Percentiles rank a stretch among this genome's conserved stretches.
phyloP scores from a whole-genome alignment of 2,797 vertebrate genomes.

The Chiropotes sagulatus region DNA sequence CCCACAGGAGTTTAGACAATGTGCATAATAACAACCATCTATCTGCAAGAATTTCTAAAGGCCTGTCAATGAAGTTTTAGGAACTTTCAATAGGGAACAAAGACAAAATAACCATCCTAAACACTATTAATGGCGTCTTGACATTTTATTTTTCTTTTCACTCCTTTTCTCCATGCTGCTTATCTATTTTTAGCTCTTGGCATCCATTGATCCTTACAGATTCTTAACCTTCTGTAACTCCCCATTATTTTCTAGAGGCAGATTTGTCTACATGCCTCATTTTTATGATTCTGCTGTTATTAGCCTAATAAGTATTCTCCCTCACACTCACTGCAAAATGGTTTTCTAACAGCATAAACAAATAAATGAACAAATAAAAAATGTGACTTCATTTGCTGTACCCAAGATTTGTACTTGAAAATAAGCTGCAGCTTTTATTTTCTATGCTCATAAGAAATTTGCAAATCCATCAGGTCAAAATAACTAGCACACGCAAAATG shows the following conservation, averaged over 20 bases:
- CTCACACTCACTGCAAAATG: conserved; percentile 40
- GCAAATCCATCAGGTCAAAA: conserved; percentile 72
- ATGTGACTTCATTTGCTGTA: conserved; percentile 40
- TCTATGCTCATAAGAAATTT: conserved; percentile 36
- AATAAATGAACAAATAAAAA: conserved; percentile 71
- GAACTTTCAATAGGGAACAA: conserved; percentile 36
- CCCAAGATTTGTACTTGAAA: conserved; percentile 58
- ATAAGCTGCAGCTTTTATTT: conserved; percentile 51
- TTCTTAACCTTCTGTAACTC: conserved; percentile 60
- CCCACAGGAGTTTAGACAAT: neutral
- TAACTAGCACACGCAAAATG: conserved; percentile 65
- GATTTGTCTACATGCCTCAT: conserved; percentile 50
- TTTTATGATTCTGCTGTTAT: conserved; percentile 64
- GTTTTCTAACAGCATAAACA: conserved; percentile 68
- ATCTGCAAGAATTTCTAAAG: conserved; percentile 37
- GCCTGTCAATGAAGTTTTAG: conserved; percentile 44
- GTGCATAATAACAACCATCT: conserved; percentile 52
- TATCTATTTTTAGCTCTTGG: conserved; percentile 54
- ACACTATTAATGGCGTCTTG: neutral
- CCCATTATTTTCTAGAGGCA: conserved; percentile 43
- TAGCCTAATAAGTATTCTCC: conserved; percentile 62
- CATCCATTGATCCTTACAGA: conserved; percentile 52
- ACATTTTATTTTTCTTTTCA: neutral
- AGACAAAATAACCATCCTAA: conserved; percentile 51
- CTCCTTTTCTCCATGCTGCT: neutral